Percentiles rank a stretch among this genome's conserved stretches.
Conservation (phyloP, 2,797 vertebrate genomes). For the Neostethus bicornis region DNA sequence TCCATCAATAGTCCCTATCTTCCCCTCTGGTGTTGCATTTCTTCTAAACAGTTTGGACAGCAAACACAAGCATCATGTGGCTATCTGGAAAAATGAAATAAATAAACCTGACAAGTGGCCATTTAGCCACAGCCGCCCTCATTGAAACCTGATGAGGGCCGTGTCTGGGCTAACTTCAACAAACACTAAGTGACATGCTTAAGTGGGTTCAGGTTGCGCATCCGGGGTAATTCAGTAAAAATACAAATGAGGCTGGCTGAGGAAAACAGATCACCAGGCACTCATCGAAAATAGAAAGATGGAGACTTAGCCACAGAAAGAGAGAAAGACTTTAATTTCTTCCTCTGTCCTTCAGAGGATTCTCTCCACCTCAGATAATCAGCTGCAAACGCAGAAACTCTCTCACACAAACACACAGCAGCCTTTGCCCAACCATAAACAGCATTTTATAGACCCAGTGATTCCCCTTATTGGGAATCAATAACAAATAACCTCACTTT, state of each 20-base stretch:
- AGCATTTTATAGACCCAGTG: conserved; percentile 72
- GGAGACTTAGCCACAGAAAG: conserved; percentile 14
- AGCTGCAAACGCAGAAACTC: conserved; percentile 9
- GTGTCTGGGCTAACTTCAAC: conserved; percentile 78
- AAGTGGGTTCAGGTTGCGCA: conserved; percentile 85
- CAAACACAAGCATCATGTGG: conserved; percentile 55
- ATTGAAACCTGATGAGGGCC: conserved; percentile 80
- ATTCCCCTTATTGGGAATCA: conserved; percentile 83
- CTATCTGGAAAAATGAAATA: conserved; percentile 75
- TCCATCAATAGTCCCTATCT: conserved; percentile 40
- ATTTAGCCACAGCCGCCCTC: conserved; percentile 80
- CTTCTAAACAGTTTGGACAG: conserved; percentile 69
- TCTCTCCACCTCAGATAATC: conserved; percentile 38
- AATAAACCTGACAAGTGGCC: conserved; percentile 83
- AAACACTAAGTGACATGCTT: conserved; percentile 84
- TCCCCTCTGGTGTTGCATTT: conserved; percentile 33
- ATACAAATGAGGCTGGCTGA: conserved; percentile 80
- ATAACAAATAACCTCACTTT: conserved; percentile 85
- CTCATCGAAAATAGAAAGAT: conserved; percentile 69
- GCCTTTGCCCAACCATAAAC: conserved; percentile 66
- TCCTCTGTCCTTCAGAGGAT: conserved; percentile 58
- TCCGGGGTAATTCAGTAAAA: conserved; percentile 84
- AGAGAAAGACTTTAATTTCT: conserved; percentile 49
- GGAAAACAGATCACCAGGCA: conserved; percentile 74
- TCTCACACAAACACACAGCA: conserved; percentile 15